These are phyloP conservation scores for Eremobia ochroleuca DNA, from an alignment of 2,888 invertebrate genomes.

Conservation along the genomic window DNA sequence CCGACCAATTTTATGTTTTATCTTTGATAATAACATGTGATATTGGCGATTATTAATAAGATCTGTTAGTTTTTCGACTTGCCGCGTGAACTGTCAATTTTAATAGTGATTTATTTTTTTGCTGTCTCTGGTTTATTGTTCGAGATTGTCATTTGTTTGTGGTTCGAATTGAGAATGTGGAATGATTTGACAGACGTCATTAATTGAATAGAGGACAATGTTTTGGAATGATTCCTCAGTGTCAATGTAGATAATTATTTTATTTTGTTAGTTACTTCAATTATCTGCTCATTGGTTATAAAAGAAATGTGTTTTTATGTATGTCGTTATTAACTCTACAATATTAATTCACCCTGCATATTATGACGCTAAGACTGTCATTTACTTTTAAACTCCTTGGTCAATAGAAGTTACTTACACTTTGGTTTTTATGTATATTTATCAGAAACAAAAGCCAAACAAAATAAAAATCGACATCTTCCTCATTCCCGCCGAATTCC, in stretches of 20 bases:
- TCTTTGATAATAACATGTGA: conserved; percentile 86
- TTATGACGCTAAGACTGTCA: background rate
- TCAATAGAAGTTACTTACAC: background rate
- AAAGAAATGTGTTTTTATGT: background rate
- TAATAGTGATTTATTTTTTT: conserved; percentile 84
- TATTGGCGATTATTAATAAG: conserved; percentile 86
- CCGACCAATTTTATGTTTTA: conserved; percentile 83
- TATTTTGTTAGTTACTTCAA: background rate
- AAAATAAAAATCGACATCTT: conserved; percentile 16
- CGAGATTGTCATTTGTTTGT: conserved; percentile 48
- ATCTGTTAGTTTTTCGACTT: conserved; percentile 77
- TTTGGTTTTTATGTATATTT: background rate
- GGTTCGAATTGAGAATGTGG: conserved; percentile 19
- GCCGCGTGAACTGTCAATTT: conserved; percentile 89
- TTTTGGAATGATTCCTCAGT: background rate
- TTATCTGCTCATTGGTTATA: background rate
- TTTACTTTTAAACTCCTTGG: background rate
- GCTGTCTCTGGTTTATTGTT: conserved; percentile 40
- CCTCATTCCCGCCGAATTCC: conserved; percentile 40
- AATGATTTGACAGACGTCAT: conserved; percentile 35
- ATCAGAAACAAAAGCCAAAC: background rate
- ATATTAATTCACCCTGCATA: background rate
- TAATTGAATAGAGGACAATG: conserved; percentile 26
- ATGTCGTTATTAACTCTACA: background rate
- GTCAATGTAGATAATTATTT: background rate